Evolutionary conservation across 2,888 invertebrate species (phyloP).

Genomic region (Neocrepidodera transversa): DNA sequence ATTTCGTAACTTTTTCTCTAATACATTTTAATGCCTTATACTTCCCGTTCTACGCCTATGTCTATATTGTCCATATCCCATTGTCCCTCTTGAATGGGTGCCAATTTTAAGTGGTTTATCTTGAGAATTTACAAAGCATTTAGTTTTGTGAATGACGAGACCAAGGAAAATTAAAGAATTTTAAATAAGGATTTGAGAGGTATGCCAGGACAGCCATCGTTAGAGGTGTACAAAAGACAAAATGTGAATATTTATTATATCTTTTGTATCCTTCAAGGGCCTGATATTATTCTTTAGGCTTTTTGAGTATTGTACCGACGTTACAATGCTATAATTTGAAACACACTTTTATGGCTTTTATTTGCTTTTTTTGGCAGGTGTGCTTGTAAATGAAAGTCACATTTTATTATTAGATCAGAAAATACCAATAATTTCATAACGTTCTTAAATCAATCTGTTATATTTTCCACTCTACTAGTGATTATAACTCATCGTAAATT

Average conservation of each 20-base stretch:
- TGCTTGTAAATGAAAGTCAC: too few species aligned
- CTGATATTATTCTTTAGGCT: conserved; percentile 15
- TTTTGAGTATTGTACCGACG: background rate
- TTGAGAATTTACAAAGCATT: conserved; percentile 26
- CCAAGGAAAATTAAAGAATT: conserved; percentile 24
- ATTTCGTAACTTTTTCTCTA: too few species aligned
- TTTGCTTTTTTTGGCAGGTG: too few species aligned
- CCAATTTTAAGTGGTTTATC: conserved; percentile 29
- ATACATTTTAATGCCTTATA: too few species aligned
- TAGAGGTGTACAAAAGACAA: conserved; percentile 18
- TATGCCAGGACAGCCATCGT: conserved; percentile 26
- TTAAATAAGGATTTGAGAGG: conserved; percentile 21
- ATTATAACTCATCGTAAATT: too few species aligned
- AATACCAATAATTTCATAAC: too few species aligned
- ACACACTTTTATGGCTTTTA: conserved; percentile 3
- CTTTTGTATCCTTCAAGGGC: conserved; percentile 17
- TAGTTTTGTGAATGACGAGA: conserved; percentile 13
- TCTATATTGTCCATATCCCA: conserved; percentile 2
- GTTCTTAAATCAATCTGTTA: too few species aligned
- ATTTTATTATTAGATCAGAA: too few species aligned
- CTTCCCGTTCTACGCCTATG: conserved; percentile 4
- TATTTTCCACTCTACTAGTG: too few species aligned
- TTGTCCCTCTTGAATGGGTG: conserved; percentile 17
- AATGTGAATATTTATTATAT: conserved; percentile 23
- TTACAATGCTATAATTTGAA: background rate